A percentile compares a stretch with the other conserved stretches of the same genome.
These are phyloP conservation scores for Zaprionus inermis DNA, from an alignment of 1,140 invertebrate genomes.

Conservation along the genomic window DNA sequence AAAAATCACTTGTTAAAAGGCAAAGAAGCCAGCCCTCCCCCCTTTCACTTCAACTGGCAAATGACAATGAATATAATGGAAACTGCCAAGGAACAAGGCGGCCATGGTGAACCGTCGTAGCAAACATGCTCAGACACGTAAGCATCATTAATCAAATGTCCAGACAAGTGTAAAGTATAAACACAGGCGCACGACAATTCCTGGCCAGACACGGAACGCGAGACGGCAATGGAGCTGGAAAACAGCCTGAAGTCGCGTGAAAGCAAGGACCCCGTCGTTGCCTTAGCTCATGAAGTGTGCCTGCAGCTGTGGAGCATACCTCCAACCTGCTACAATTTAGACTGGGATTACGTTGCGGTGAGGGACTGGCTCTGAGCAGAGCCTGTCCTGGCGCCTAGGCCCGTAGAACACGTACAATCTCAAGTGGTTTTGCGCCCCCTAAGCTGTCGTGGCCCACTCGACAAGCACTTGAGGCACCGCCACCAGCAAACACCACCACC, in stretches of 20 bases:
- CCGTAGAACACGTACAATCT: conserved; percentile 47
- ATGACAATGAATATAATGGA: conserved; percentile 73
- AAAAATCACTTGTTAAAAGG: conserved; percentile 45
- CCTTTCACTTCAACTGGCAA: background rate
- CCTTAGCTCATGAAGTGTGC: conserved; percentile 9
- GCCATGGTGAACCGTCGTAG: background rate
- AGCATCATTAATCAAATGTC: conserved; percentile 83
- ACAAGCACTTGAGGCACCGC: conserved; percentile 66
- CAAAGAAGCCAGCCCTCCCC: background rate
- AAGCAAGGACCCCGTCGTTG: conserved; percentile 20
- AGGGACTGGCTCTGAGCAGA: too few species aligned
- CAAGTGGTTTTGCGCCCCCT: conserved; percentile 48
- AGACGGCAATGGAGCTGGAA: background rate
- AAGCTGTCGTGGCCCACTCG: conserved; percentile 30
- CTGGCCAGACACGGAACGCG: background rate
- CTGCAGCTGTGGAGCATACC: background rate
- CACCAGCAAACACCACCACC: background rate
- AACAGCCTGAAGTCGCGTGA: background rate
- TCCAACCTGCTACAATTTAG: background rate
- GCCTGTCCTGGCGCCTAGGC: conserved; percentile 26
- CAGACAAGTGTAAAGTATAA: conserved; percentile 80
- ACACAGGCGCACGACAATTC: conserved; percentile 43
- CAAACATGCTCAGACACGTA: conserved; percentile 56
- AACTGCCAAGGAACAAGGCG: conserved; percentile 40
- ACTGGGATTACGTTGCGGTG: too few species aligned